Conservation (phyloP, 2,797 vertebrate genomes). For the Adelosebastes latens region DNA sequence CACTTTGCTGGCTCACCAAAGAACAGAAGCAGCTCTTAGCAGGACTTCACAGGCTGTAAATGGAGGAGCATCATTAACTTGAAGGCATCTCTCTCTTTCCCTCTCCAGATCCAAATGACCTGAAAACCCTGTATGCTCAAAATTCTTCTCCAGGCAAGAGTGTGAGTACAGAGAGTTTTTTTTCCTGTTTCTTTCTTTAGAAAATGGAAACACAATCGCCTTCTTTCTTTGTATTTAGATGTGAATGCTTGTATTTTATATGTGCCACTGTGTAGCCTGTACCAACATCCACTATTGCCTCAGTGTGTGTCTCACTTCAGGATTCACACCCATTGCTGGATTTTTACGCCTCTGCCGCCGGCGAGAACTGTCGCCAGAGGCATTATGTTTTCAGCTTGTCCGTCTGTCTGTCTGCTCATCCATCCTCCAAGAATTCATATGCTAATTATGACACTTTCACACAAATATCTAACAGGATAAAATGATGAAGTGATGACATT, state of each 20-base stretch:
- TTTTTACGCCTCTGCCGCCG: too few species aligned
- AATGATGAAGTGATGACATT: too few species aligned
- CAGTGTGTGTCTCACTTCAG: neutral
- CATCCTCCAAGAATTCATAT: too few species aligned
- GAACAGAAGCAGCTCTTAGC: neutral
- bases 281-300: neutral
- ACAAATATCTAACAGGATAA: too few species aligned
- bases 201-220: neutral
- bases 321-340: neutral
- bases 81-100: neutral
- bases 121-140: constrained; percentile 80
- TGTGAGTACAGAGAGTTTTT: constrained; percentile 76
- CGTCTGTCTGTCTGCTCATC: too few species aligned
- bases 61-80: neutral
- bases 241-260: neutral
- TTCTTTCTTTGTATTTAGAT: neutral
- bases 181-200: neutral
- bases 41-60: neutral
- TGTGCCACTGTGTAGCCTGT: neutral
- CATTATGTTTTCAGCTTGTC: too few species aligned
- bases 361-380: too few species aligned
- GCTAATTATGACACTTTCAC: too few species aligned
- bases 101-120: constrained; percentile 91
- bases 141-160: constrained; percentile 59
- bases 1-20: neutral